These are phyloP conservation scores for Horisme vitalbata DNA, from an alignment of 2,888 invertebrate species.

Conservation along the genomic window DNA sequence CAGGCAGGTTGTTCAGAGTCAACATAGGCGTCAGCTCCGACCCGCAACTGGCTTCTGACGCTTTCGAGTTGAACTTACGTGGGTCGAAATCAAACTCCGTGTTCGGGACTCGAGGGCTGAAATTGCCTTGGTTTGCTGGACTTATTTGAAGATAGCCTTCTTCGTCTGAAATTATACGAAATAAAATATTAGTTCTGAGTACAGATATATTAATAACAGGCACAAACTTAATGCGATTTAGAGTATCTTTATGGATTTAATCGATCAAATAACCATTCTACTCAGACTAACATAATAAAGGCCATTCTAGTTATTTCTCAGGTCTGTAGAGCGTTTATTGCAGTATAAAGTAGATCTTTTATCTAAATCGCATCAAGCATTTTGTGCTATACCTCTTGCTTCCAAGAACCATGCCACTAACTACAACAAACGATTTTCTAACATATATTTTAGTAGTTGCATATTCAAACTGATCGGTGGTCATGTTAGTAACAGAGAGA, in stretches of 20 bases:
- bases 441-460: slow-evolving; percentile 14
- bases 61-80: slow-evolving; percentile 53
- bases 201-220: too few relatives aligned
- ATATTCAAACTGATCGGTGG: slow-evolving; percentile 29
- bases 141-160: slow-evolving; percentile 86
- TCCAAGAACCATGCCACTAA: slow-evolving; percentile 13
- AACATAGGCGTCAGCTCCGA: slow-evolving; percentile 83
- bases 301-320: too few relatives aligned
- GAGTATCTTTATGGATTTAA: too few relatives aligned
- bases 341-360: too few relatives aligned
- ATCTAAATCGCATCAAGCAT: neutral
- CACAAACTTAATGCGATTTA: too few relatives aligned
- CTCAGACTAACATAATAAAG: too few relatives aligned
- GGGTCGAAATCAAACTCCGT: slow-evolving; percentile 80
- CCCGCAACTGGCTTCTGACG: slow-evolving; percentile 53
- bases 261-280: too few relatives aligned
- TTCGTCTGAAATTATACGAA: slow-evolving; percentile 55
- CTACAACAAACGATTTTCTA: slow-evolving; percentile 8
- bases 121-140: slow-evolving; percentile 70
- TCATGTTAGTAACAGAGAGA: slow-evolving; percentile 42
- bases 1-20: slow-evolving; percentile 63
- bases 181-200: neutral
- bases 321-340: too few relatives aligned
- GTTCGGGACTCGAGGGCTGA: slow-evolving; percentile 78
- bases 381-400: too few relatives aligned